Evolutionary conservation across 2,113 vertebrate species (phyloP), one percentile per base, ranked within the genome.

Genomic region (Stigmatopora nigra): DNA sequence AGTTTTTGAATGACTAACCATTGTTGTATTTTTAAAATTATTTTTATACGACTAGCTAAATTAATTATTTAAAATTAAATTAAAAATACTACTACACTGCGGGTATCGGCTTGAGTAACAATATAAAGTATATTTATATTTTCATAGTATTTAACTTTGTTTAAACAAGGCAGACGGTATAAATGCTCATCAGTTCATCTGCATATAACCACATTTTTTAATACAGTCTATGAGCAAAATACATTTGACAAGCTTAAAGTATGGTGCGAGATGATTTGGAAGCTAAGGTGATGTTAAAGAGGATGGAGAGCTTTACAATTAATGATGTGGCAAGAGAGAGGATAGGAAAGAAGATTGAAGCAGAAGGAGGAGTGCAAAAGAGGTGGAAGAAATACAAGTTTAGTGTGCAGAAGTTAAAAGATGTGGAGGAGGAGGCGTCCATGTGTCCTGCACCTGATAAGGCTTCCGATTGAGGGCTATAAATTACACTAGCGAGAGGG

Each of bases 371-470:
- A 65, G 64, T 63, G 64, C 53, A 69, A 72, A 55, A 61, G 52
- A 71, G 63, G 61, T 57, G 71, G 57, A 71, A 59, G 55, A 74
- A 77, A 75, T 73, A 69, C 52, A 79, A 57, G 63, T 73, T 41
- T 61, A 38, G 72, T 69, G 65, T 77, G 73, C 65, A 52, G 63
- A 57, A 83, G 73, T 78, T 80, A 58, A 82, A 78, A 81, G 85
- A 76, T 5, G 68, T 66, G 73, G 65, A 59, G 70, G 77, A 73
- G 73, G 77, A 78, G 82, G 82, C 80, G 49, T 83, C 86, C 81
- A 86, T 85, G 73, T 88, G 86, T 85, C 81, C 84, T 78, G 86
- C 75, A 82, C 82, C 84, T 85, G 86, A 88, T 88, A 88, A 88
- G 82, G 77, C 79, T 70, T 79, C 71, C 79, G 81, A 86, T 79